Evolutionary conservation across 2,888 invertebrate genomes (phyloP).

Genomic region (Poecilus cupreus): DNA sequence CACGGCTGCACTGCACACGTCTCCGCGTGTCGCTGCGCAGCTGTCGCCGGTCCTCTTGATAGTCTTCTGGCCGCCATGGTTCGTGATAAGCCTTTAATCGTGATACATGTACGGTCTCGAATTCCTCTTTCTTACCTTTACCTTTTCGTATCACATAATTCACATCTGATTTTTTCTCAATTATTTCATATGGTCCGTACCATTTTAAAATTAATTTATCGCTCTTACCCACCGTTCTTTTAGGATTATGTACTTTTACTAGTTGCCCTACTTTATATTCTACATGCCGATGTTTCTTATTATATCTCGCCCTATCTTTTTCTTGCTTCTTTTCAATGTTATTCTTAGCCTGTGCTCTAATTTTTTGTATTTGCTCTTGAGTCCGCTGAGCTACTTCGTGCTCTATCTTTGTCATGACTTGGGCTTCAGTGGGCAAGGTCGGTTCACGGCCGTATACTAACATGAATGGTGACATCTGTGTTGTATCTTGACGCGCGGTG

Average conservation of each 20-base stretch:
- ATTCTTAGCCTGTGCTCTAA: conserved; percentile 55
- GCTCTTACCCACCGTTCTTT: conserved; percentile 62
- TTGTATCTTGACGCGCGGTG: conserved; percentile 62
- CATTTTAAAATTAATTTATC: conserved; percentile 62
- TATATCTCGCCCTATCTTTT: conserved; percentile 62
- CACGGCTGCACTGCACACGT: no score
- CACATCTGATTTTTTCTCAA: conserved; percentile 60
- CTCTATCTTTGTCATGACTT: no score
- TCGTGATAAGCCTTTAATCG: conserved; percentile 61
- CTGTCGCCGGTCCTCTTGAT: no score
- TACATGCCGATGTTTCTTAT: conserved; percentile 61
- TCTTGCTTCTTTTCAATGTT: conserved; percentile 60
- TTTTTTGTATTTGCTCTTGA: background rate
- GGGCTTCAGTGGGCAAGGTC: background rate
- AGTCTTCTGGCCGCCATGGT: conserved; percentile 60
- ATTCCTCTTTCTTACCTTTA: background rate
- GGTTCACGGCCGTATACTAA: conserved; percentile 4
- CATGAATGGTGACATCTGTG: conserved; percentile 58
- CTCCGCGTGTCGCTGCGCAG: background rate
- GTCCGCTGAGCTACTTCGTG: background rate
- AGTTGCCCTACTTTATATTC: conserved; percentile 61
- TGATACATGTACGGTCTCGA: conserved; percentile 61
- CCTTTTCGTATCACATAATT: conserved; percentile 60
- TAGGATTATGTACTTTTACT: conserved; percentile 63
- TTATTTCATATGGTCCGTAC: conserved; percentile 62